A percentile compares a stretch with the other conserved stretches of the same genome.
phyloP scores from a whole-genome alignment of 2,888 invertebrate genomes.

The Limenitis camilla region DNA sequence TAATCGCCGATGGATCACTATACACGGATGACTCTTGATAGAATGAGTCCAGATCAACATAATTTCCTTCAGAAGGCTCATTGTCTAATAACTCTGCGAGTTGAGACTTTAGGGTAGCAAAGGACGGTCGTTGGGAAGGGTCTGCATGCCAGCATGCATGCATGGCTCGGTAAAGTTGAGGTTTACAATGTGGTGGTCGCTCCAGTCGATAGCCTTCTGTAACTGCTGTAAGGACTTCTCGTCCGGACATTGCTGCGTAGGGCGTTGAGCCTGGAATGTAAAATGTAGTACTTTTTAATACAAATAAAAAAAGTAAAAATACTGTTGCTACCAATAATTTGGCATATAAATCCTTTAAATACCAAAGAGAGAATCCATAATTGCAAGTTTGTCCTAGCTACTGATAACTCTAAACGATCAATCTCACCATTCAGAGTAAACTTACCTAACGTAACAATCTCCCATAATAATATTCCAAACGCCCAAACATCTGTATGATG shows the following conservation, averaged over 20 bases:
- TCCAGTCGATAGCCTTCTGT: constrained; percentile 85
- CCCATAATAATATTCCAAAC: constrained; percentile 90
- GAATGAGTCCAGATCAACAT: constrained; percentile 80
- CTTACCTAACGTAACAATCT: constrained; percentile 87
- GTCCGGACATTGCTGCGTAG: constrained; percentile 88
- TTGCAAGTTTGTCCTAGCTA: no score
- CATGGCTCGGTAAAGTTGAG: constrained; percentile 69
- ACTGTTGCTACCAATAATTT: no score
- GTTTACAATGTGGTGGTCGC: constrained; percentile 85
- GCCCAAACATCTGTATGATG: constrained; percentile 91
- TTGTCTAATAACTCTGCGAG: constrained; percentile 77
- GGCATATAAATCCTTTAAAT: no score
- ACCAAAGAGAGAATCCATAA: no score
- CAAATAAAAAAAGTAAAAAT: no score
- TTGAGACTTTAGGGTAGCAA: constrained; percentile 75
- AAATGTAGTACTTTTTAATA: no score
- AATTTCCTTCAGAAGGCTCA: constrained; percentile 76
- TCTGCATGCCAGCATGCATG: constrained; percentile 78
- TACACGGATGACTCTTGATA: constrained; percentile 77
- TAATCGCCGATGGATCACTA: constrained; percentile 69
- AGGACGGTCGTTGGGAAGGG: constrained; percentile 82
- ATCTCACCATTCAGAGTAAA: not conserved
- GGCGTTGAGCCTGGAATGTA: constrained; percentile 82
- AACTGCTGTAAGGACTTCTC: constrained; percentile 87
- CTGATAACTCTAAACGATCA: no score